phyloP scores from a whole-genome alignment of 92 coral and sea anemone species.

The Epizoanthus scotinus region DNA sequence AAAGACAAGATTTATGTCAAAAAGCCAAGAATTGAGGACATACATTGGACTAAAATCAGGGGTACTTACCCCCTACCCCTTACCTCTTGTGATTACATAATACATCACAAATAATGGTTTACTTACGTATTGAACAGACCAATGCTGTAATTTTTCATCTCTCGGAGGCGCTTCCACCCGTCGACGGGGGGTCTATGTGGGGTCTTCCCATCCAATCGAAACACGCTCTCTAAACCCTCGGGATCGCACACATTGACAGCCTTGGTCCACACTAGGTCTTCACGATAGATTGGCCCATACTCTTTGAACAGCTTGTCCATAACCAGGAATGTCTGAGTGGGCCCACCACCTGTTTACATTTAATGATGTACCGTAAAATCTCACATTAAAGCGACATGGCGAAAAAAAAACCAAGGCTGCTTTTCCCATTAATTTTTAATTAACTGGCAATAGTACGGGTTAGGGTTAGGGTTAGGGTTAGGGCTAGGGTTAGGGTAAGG shows the following conservation, averaged over 20 bases:
- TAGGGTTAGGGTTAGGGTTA: too few relatives aligned
- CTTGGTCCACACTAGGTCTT: conserved; percentile 28
- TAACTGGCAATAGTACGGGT: too few relatives aligned
- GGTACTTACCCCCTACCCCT: too few relatives aligned
- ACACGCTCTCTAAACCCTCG: conserved; percentile 22
- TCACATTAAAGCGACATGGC: too few relatives aligned
- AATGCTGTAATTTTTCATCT: conserved; percentile 27
- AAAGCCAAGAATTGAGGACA: too few relatives aligned
- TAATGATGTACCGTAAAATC: too few relatives aligned
- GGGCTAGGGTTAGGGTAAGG: too few relatives aligned
- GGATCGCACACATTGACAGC: conserved; percentile 28
- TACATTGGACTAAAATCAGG: too few relatives aligned
- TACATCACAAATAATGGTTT: neutral
- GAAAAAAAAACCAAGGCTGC: too few relatives aligned
- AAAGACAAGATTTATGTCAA: too few relatives aligned
- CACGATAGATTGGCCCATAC: conserved; percentile 33
- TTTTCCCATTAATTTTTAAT: too few relatives aligned
- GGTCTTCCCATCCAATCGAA: conserved; percentile 23
- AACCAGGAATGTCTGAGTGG: conserved; percentile 1
- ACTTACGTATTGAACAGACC: conserved; percentile 36
- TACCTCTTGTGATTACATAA: neutral
- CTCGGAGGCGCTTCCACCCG: conserved; percentile 32
- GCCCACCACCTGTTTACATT: conserved; percentile 33
- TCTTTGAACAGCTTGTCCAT: conserved; percentile 34
- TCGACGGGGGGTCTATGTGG: conserved; percentile 25